Conservation (phyloP, 2,113 vertebrate species). For the Crotalus helleri region DNA sequence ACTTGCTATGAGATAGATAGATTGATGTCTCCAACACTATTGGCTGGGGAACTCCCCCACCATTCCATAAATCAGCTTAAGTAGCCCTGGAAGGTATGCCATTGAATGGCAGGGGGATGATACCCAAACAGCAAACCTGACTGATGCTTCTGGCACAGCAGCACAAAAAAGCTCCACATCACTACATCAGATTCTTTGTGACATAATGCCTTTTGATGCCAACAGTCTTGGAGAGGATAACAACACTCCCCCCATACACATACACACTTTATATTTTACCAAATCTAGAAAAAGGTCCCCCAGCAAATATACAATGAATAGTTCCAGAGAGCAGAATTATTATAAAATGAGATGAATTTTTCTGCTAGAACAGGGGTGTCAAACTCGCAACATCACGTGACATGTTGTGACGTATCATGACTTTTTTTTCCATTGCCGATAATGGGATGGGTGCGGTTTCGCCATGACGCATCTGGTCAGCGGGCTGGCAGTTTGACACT, state of each 20-base stretch:
- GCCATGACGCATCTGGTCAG: too few relatives aligned
- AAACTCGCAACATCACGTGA: too few relatives aligned
- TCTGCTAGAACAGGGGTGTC: not conserved
- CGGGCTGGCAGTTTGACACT: too few relatives aligned
- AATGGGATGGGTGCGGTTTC: too few relatives aligned
- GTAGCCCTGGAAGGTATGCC: not conserved
- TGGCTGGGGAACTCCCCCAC: not conserved
- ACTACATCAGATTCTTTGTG: not conserved
- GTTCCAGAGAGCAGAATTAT: not conserved
- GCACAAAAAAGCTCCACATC: not conserved
- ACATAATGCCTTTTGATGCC: not conserved
- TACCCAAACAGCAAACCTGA: not conserved
- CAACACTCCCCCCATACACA: not conserved
- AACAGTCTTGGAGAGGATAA: not conserved
- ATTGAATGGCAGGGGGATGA: not conserved
- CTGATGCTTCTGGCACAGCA: not conserved
- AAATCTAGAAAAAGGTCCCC: not conserved
- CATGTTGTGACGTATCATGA: too few relatives aligned
- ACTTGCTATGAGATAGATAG: not conserved
- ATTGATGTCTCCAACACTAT: not conserved
- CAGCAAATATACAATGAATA: not conserved
- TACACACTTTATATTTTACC: not conserved
- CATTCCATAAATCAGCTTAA: not conserved
- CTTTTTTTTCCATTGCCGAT: too few relatives aligned
- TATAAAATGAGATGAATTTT: not conserved